Percentiles rank a stretch among this genome's conserved stretches.
phyloP scores from a whole-genome alignment of 2,113 vertebrate species.

The Labeo rohita region DNA sequence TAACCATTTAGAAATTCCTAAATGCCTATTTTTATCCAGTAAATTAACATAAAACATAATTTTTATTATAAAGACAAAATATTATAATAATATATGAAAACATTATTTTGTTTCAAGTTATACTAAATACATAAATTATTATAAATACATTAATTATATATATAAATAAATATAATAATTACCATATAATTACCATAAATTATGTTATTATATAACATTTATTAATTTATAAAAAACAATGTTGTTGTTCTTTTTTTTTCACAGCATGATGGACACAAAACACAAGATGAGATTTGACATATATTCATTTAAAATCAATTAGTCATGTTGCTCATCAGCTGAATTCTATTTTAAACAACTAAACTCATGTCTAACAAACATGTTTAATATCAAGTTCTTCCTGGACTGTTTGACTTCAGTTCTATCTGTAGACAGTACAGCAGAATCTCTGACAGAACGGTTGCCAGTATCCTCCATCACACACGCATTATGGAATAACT shows the following conservation, averaged over 20 bases:
- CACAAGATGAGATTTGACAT: neutral
- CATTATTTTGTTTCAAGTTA: too few species aligned
- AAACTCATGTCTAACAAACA: neutral
- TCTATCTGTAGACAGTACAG: neutral
- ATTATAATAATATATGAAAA: neutral
- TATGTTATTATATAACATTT: neutral
- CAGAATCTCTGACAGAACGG: too few species aligned
- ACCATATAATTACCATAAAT: too few species aligned
- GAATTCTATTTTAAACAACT: neutral
- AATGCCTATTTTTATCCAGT: neutral
- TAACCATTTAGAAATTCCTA: neutral
- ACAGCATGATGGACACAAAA: neutral
- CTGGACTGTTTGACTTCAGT: neutral
- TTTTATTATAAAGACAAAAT: neutral
- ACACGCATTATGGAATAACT: neutral
- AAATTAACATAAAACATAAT: neutral
- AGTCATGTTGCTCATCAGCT: neutral
- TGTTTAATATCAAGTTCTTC: neutral
- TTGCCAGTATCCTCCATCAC: neutral
- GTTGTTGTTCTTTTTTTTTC: neutral
- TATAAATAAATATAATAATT: too few species aligned
- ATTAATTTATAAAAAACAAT: neutral
- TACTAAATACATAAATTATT: too few species aligned
- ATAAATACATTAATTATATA: too few species aligned
- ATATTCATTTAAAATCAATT: neutral